A percentile compares a stretch with the other conserved stretches of the same genome.
These are phyloP conservation scores for Archivesica marissinica DNA, from an alignment of 1,140 invertebrate genomes.

Conservation along the genomic window DNA sequence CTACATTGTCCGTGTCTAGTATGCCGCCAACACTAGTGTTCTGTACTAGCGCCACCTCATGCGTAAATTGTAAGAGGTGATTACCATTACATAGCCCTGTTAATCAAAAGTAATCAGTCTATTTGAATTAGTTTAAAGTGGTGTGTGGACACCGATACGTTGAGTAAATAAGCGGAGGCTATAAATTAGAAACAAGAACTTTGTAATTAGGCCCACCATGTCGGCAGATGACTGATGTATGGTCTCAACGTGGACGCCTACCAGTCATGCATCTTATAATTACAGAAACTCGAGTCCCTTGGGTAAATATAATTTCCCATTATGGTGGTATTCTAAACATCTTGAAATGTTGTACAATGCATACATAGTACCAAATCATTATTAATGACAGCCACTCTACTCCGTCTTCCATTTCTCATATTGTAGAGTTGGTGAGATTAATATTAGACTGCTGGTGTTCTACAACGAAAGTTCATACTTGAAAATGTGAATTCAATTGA, in stretches of 20 bases:
- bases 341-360: not conserved
- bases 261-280: not conserved
- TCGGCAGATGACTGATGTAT: not conserved
- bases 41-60: too few relatives aligned
- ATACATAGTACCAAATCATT: too few relatives aligned
- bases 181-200: conserved; percentile 18
- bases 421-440: too few relatives aligned
- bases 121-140: not conserved
- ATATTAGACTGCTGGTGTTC: too few relatives aligned
- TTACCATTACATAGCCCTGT: too few relatives aligned
- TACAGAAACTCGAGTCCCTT: not conserved
- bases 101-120: not conserved
- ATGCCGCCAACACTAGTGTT: too few relatives aligned
- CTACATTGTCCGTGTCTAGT: too few relatives aligned
- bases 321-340: not conserved
- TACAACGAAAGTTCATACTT: too few relatives aligned
- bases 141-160: not conserved
- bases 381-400: too few relatives aligned
- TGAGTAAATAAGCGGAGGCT: not conserved
- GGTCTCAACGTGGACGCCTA: not conserved
- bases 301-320: not conserved
- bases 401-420: too few relatives aligned
- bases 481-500: too few relatives aligned
- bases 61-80: too few relatives aligned
- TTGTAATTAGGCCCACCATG: conserved; percentile 4